phyloP scores from a whole-genome alignment of 2,113 vertebrate genomes.

The Syngnathus scovelli region DNA sequence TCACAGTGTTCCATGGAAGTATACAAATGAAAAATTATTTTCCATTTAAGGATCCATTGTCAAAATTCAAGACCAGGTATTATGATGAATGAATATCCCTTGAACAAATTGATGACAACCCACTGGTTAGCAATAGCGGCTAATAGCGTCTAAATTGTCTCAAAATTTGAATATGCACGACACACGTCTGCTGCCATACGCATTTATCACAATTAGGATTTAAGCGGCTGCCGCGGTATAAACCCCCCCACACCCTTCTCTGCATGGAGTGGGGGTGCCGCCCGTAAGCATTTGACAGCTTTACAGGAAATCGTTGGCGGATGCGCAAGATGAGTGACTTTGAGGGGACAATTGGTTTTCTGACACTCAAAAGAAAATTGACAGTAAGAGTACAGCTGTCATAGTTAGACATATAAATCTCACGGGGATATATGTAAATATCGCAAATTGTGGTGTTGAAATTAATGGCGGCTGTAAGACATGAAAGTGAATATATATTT shows the following conservation, averaged over 20 bases:
- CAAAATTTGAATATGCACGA: constrained; percentile 42
- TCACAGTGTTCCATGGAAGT: too few relatives aligned
- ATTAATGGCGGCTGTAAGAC: too few relatives aligned
- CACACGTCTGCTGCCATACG: constrained; percentile 28
- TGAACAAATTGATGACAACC: not conserved
- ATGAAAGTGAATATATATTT: too few relatives aligned
- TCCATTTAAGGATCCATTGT: too few relatives aligned
- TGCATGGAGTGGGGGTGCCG: constrained; percentile 16
- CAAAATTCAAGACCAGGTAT: too few relatives aligned
- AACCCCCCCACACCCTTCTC: not conserved
- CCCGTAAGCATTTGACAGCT: constrained; percentile 46
- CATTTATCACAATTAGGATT: constrained; percentile 61
- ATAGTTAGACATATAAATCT: not conserved
- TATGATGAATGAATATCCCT: too few relatives aligned
- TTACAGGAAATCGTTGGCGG: constrained; percentile 54
- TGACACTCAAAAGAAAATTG: constrained; percentile 25
- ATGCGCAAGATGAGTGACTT: constrained; percentile 40
- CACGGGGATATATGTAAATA: not conserved
- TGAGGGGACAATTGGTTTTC: constrained; percentile 29
- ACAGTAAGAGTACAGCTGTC: constrained; percentile 1
- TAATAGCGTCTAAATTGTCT: constrained; percentile 36
- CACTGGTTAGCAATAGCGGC: not conserved
- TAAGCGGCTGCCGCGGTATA: constrained; percentile 22
- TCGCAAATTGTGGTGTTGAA: too few relatives aligned
- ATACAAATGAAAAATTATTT: too few relatives aligned